Evolutionary conservation across 2,113 vertebrate species (phyloP), one percentile per base, ranked within the genome.

Genomic region (Phainopepla nitens): DNA sequence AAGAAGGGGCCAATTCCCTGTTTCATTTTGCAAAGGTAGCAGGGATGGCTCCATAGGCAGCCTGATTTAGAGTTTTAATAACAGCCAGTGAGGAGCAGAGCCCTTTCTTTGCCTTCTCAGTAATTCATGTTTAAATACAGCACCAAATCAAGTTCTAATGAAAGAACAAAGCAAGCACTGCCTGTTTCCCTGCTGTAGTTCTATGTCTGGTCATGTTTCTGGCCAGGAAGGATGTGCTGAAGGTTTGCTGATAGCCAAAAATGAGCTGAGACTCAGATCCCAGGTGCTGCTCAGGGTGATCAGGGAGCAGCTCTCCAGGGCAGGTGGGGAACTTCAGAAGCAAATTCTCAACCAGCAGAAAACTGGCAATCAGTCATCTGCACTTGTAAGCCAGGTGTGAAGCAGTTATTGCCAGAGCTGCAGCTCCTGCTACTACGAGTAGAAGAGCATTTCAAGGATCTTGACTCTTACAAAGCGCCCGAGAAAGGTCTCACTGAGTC

Each of bases 31-130:
- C 1, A 4, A 75, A 88, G 57, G 47, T 35, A 68, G n/a, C 21
- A 39, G 61, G 35, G 47, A 13, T 41, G 47, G 33, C 44, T 94
- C 72, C 4, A 2, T 2, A 44, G 31, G 53, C 33, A 82, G 36
- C 31, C 66, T 85, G 84, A 93, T 90, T 79, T 60, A 93, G 61
- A 69, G 75, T 47, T 96, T 96, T 92, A 96, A 94, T 94, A 96
- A 83, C 22, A 60, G 58, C 2, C 0, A 71, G 41, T 0, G 0
- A 68, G 61, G 27, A 91, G 16, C 28, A 42, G 58, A 45, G 61
- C 11, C 87, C 29, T 56, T 9, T 56, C 27, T 70, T 66, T 60
- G 33, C 29, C 76, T 76, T 61, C 57, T 47, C 24, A 1, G 20
- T 90, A 90, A 79, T 76, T 92, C 47, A 33, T 11, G 22, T 14